Base-by-base conservation (phyloP, 2,797 vertebrate genomes). In the Crenuchus spilurus region DNA sequence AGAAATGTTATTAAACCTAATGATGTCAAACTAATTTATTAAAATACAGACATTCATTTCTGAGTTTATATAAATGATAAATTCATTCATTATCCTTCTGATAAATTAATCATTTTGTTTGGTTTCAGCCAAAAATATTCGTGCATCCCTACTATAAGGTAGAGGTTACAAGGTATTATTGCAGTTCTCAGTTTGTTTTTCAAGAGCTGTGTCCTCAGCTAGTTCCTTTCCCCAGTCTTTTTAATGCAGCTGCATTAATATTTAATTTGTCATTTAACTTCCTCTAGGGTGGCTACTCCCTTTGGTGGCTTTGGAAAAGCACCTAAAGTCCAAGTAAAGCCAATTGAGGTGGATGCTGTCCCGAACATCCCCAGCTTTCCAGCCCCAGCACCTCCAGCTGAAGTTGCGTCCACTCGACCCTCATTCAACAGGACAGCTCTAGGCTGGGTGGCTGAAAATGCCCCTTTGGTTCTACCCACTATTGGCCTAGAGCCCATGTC, bases 361-460 rank as follows among this genome's bases (percentile, higher is more conserved):
- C 88, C 91, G 11, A 83, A 93, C 60, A 88, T 87, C 37, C 86
- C 70, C 35, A 71, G 91, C 70, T 88, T 92, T 48, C 87, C 84
- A 71, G 90, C 91, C 84, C 89, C 91, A 35, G 91, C 91, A 74
- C 90, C 93, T 65, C 90, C 84, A 82, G 79, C 7, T 4, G 93
- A 95, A 14, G 82, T 88, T 1, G 81, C 84, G 0, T 85, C 82
- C 49, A 85, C 90, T 67, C 93, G 97, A 73, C 93, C 95, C 88
- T 95, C 93, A 84, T 99, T 99, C 90, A 99, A 99, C 82, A 94
- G 97, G 89, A 90, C 93, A 37, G 95, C 97, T 46, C 92, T 94
- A 77, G 97, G 97, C 55, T 99, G 97, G 97, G 83, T 89, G 0
- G 87, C 92, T 0, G 85, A 91, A 54, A 89, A 93, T 30, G 79